Evolutionary conservation across 30 jellyfish, hydroid and myxozoan genomes (phyloP).

Genomic region (Euphysa ruthae): DNA sequence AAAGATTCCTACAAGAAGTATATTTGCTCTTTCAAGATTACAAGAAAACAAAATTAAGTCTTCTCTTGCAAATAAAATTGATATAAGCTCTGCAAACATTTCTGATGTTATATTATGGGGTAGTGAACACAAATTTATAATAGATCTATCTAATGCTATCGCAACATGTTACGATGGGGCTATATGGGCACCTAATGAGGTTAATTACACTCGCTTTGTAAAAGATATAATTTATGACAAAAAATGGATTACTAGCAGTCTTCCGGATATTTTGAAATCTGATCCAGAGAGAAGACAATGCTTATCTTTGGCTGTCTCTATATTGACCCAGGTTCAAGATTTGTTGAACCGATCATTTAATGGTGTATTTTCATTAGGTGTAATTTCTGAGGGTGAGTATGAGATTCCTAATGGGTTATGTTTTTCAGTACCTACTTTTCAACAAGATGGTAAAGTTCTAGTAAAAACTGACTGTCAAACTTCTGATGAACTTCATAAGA

Average conservation of each 20-base stretch:
- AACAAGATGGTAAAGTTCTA: conserved; percentile 16
- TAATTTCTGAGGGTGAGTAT: conserved; percentile 80
- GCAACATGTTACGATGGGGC: conserved; percentile 85
- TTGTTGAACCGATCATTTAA: conserved; percentile 24
- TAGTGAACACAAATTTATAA: conserved; percentile 5
- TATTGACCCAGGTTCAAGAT: conserved; percentile 60
- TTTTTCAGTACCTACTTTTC: conserved; percentile 66
- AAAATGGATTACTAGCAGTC: conserved; percentile 51
- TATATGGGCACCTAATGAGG: conserved; percentile 92
- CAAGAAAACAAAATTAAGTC: conserved; percentile 75
- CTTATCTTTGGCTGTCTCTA: conserved; percentile 63
- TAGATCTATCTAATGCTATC: conserved; percentile 53
- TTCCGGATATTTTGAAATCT: conserved; percentile 2
- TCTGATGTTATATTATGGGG: conserved; percentile 76
- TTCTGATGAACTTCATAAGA: conserved; percentile 16
- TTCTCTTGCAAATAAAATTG: conserved; percentile 52
- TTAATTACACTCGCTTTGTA: conserved; percentile 49
- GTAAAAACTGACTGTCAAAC: conserved; percentile 22
- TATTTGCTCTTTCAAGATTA: conserved; percentile 56
- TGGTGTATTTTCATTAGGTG: conserved; percentile 45
- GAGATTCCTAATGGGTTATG: conserved; percentile 74
- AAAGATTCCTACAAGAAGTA: conserved; percentile 9
- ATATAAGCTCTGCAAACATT: conserved; percentile 56
- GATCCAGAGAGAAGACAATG: neutral
- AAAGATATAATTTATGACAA: conserved; percentile 60